Base-by-base conservation (phyloP, 2,888 invertebrate genomes). In the Apocheima hispidaria region DNA sequence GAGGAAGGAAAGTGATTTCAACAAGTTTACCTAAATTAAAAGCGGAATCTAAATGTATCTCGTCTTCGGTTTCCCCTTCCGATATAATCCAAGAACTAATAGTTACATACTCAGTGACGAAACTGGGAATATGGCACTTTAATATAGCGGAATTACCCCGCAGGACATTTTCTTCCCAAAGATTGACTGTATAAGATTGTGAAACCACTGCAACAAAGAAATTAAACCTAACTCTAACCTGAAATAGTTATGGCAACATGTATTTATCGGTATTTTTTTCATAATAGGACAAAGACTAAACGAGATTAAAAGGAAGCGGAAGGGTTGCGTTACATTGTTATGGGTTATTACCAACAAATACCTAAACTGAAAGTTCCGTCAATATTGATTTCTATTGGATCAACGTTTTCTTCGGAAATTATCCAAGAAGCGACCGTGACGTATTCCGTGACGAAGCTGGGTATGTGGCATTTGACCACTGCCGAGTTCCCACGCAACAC, bases 121-220 rank as follows among this genome's bases (percentile, higher is more conserved):
- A 98, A 94, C 97, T 97, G 79, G 98, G 97, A 88, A 98, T 97
- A 91, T 97, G 97, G 93, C 98, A 98, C 94, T 98, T 97, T 80
- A 98, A 93, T 88, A 97, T 96, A 77, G 97, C 98, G 76, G 97
- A 96, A 92, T 98, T 98, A 79, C 97, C 97, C 82, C 96, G 95
- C 77, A 98, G 94, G 69, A 98, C 97, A 90, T 97, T 97, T 90
- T 98, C 97, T 88, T 97, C 97, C 97, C 97, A 97, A 79, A 98
- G 96, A 93, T 97, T 97, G 77, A 97, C 96, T 78, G 95, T 96
- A 93, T 97, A 98, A 65, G 95, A 94, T 94, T 98, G 97, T 76
- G 97, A 96, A 78, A 98, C 97, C 91, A 97, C 98, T 98, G 95
- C 82, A 94, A 95, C 62, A 79, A 77, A 63, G 53, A 21, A 12